Percentiles rank a stretch among this genome's conserved stretches.
phyloP scores from a whole-genome alignment of 2,797 vertebrate genomes.

The Florisuga fusca region DNA sequence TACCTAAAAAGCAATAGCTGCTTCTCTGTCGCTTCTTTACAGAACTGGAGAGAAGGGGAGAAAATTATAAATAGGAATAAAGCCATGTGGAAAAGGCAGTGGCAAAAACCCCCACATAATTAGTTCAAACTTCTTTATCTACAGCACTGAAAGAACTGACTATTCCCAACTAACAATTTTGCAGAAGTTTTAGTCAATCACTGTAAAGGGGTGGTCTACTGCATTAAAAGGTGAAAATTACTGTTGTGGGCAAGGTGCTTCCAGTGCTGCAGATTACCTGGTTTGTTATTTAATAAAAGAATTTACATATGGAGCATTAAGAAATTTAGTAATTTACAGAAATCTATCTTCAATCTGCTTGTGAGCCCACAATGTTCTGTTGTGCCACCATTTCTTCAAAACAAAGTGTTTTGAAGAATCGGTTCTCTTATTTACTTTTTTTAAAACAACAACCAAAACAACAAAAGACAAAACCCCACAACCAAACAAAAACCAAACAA shows the following conservation, averaged over 20 bases:
- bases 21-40: not conserved
- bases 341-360: not conserved
- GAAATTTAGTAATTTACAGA: not conserved
- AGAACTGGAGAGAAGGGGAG: not conserved
- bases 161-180: not conserved
- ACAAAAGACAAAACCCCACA: not conserved
- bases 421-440: not conserved
- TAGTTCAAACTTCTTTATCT: not conserved
- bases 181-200: not conserved
- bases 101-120: not conserved
- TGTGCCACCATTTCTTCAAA: not conserved
- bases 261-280: not conserved
- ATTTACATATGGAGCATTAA: not conserved
- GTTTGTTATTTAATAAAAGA: not conserved
- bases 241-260: not conserved
- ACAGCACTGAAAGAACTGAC: not conserved
- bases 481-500: too few species aligned
- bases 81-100: not conserved
- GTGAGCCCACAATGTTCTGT: not conserved
- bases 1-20: not conserved
- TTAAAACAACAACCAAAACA: too few species aligned
- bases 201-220: not conserved
- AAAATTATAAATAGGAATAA: not conserved
- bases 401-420: not conserved
- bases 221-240: not conserved